Base-by-base conservation (phyloP, 2,797 vertebrate species). In the Pseudotriccus pelzelni region DNA sequence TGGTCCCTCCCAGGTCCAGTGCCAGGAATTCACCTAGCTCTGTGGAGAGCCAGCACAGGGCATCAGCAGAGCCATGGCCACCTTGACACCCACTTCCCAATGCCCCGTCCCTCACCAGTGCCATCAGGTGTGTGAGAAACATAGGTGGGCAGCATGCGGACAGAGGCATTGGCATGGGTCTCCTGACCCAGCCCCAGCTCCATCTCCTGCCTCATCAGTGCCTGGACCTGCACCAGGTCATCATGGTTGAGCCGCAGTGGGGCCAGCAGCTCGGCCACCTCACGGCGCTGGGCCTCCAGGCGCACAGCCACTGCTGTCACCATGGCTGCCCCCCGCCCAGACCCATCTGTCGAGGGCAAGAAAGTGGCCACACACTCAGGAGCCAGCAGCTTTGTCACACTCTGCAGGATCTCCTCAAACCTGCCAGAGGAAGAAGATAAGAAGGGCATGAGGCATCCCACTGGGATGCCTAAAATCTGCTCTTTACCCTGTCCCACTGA, bases 1-100 rank as follows among this genome's bases (percentile, higher is more conserved):
- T 98, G 24, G 98, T 99, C 8, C 99, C 99, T 1, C 99, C 99
- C 1, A 99, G 97, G 83, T 99, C 99, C 96, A 99, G 56, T 0
- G 98, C 98, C 96, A 99, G 94, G 94, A 98, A 99, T 73, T 99
- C 96, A 0, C 98, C 98, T 83, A 90, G 97, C 80, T 99, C 98
- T 99, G 91, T 9, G 23, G 41, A n/a, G 59, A 91, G 28, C 25
- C 81, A 75, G 52, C 36, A 58, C 1, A 0, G 24, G 28, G 25
- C 11, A 36, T 84, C 63, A 92, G 58, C 1, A 0, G 17, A 44
- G 46, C 43, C 46, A 21, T 0, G 0, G 58, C 12, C 20, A 30
- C 32, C 62, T 39, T 0, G 0, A 12, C 52, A 34, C 7, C 20
- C 56, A 23, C 5, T 41, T 68, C 23, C 43, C 66, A 15, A 22